These are phyloP conservation scores for Epinephelus coioides DNA, from an alignment of 2,797 vertebrate species.

Conservation along the genomic window DNA sequence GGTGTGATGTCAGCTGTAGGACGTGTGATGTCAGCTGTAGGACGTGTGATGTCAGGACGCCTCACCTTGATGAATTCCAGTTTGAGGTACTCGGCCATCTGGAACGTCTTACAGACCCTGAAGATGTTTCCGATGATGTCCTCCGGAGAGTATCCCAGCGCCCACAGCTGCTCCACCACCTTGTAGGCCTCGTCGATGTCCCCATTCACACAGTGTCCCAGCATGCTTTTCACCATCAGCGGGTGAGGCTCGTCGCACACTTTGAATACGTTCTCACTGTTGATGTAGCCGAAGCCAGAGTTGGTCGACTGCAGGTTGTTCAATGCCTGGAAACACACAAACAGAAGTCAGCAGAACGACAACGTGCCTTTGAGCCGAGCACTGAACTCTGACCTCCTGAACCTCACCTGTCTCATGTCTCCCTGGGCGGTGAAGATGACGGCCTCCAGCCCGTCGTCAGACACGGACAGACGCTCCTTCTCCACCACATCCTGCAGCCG, in stretches of 20 bases:
- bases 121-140: constrained; percentile 98
- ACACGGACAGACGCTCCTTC: constrained; percentile 88
- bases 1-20: too few relatives aligned
- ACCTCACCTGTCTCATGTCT: constrained; percentile 96
- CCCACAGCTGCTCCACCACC: constrained; percentile 96
- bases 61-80: constrained; percentile 97
- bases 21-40: too few relatives aligned
- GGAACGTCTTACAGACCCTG: constrained; percentile 97
- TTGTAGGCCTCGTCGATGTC: constrained; percentile 94
- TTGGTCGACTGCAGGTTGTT: constrained; percentile 98
- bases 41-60: too few relatives aligned
- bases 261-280: constrained; percentile 98
- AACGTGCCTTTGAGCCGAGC: rapidly evolving
- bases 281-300: constrained; percentile 95
- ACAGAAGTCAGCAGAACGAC: not conserved
- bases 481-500: constrained; percentile 92
- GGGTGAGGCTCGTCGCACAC: constrained; percentile 98
- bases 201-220: constrained; percentile 92
- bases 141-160: constrained; percentile 95
- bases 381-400: constrained; percentile 21
- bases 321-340: constrained; percentile 85
- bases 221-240: constrained; percentile 96
- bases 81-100: constrained; percentile 97
- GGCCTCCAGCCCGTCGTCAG: constrained; percentile 95
- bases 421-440: constrained; percentile 98